Evolutionary conservation across 2,113 vertebrate genomes (phyloP).

Genomic region (Micronycteris hirsuta): DNA sequence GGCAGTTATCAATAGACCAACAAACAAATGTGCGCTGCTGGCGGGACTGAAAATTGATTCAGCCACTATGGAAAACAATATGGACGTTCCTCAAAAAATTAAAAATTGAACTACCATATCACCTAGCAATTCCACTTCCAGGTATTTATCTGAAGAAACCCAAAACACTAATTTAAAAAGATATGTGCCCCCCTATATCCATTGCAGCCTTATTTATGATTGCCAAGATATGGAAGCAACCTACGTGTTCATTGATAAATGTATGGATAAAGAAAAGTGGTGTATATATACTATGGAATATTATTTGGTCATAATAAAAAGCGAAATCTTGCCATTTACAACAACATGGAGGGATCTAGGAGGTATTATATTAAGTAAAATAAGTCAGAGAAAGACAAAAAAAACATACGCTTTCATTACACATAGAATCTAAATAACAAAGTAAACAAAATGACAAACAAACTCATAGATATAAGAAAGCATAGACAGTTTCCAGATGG

Average conservation of each 20-base stretch:
- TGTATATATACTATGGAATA: background rate
- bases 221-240: background rate
- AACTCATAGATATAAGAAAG: background rate
- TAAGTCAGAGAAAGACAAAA: background rate
- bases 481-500: background rate
- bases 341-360: too few relatives aligned
- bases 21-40: background rate
- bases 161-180: background rate
- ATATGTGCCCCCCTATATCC: background rate
- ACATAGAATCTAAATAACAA: background rate
- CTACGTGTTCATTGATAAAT: background rate
- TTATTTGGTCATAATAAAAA: background rate
- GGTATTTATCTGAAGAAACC: background rate
- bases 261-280: background rate
- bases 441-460: background rate
- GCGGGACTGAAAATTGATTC: background rate
- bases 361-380: too few relatives aligned
- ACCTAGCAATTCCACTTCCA: background rate
- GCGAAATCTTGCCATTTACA: too few relatives aligned
- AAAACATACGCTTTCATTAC: background rate
- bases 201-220: background rate
- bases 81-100: background rate
- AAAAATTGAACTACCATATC: background rate
- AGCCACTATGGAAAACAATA: background rate
- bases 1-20: background rate